phyloP scores from a whole-genome alignment of 2,888 invertebrate species.

The Adela reaumurella region DNA sequence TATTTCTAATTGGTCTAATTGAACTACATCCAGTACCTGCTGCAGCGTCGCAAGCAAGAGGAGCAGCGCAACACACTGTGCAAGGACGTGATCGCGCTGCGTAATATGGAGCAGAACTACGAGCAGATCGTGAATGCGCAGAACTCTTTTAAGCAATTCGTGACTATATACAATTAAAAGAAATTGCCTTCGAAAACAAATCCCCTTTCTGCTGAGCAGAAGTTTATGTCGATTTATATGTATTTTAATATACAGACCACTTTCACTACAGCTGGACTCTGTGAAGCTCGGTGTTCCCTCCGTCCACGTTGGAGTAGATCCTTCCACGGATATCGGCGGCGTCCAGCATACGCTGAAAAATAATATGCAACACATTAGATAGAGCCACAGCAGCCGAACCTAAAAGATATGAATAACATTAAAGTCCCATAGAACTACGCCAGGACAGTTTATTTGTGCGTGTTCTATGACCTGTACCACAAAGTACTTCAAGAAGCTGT shows the following conservation, averaged over 20 bases:
- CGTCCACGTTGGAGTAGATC: conserved; percentile 96
- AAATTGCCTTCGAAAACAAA: no score
- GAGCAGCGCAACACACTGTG: conserved; percentile 87
- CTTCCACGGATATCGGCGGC: conserved; percentile 81
- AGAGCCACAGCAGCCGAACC: background rate
- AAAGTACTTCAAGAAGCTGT: no score
- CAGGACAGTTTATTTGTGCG: no score
- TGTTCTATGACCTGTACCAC: no score
- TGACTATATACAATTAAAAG: no score
- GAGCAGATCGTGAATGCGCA: conserved; percentile 96
- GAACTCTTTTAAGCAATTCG: no score
- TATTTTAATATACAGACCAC: conserved; percentile 55
- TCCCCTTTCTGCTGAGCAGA: no score
- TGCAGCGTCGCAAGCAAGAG: conserved; percentile 90
- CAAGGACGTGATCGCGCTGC: conserved; percentile 89
- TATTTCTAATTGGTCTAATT: no score
- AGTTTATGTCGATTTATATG: no score
- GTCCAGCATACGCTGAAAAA: conserved; percentile 64
- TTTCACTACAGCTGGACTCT: conserved; percentile 92
- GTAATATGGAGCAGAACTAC: conserved; percentile 93
- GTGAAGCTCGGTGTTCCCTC: conserved; percentile 98
- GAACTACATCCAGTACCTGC: conserved; percentile 89
- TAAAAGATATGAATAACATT: no score
- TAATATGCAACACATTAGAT: background rate
- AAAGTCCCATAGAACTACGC: no score